A percentile compares a stretch with the other conserved stretches of the same genome.
These are phyloP conservation scores for Deroptyus accipitrinus DNA, from an alignment of 2,113 vertebrate genomes.

Conservation along the genomic window DNA sequence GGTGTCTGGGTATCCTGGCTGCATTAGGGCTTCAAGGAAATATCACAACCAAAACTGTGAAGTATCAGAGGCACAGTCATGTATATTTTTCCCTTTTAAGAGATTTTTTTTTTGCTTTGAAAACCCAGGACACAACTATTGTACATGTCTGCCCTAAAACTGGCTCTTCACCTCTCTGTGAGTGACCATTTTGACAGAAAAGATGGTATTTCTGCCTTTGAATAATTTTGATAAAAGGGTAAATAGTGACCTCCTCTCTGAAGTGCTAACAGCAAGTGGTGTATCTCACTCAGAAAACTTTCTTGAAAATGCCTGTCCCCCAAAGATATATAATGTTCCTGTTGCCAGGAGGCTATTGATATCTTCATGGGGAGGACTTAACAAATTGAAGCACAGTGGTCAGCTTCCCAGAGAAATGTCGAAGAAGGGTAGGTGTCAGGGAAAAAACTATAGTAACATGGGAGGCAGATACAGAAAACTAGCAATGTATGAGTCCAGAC, in stretches of 20 bases:
- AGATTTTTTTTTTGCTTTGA: background rate
- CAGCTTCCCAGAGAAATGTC: constrained; percentile 38
- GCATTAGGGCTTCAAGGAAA: background rate
- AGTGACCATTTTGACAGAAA: background rate
- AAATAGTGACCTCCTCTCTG: background rate
- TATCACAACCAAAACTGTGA: background rate
- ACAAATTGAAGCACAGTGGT: constrained; percentile 38
- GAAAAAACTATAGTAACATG: constrained; percentile 22
- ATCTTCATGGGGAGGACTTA: constrained; percentile 18
- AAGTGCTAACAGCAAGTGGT: background rate
- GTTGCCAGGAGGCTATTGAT: constrained; percentile 49
- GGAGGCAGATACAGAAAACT: background rate
- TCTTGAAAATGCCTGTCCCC: background rate
- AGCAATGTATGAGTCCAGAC: background rate
- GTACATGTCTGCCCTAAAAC: background rate
- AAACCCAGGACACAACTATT: background rate
- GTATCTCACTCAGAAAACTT: background rate
- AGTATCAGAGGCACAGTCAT: background rate
- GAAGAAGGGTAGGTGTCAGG: background rate
- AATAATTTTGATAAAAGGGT: background rate
- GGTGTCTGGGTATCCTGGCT: background rate
- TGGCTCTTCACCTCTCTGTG: background rate
- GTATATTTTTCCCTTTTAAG: background rate
- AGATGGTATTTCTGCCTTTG: background rate
- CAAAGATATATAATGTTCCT: background rate